phyloP scores from a whole-genome alignment of 2,113 vertebrate genomes.

The Psittacus erithacus region DNA sequence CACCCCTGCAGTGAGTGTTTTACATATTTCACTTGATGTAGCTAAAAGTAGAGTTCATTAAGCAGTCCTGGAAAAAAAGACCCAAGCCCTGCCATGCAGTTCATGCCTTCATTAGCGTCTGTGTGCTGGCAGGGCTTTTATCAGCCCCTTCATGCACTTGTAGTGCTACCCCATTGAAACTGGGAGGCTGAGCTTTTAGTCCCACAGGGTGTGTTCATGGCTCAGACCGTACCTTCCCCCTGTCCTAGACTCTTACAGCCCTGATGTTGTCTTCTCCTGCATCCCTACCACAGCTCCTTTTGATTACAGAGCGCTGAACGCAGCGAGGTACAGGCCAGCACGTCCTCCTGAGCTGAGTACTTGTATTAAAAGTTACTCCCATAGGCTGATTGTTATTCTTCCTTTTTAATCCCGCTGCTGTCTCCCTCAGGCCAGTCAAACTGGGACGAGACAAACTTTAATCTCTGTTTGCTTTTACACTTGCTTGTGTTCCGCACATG shows the following conservation, averaged over 20 bases:
- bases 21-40: conserved; percentile 28
- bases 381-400: conserved; percentile 32
- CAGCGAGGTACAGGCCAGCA: background rate
- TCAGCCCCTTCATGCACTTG: background rate
- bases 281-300: background rate
- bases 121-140: background rate
- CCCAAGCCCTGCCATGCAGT: background rate
- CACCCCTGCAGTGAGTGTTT: conserved; percentile 28
- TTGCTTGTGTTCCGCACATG: background rate
- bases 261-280: background rate
- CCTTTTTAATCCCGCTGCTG: conserved; percentile 21
- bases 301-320: background rate
- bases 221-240: background rate
- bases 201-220: background rate
- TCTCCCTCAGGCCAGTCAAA: conserved; percentile 40
- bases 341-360: background rate
- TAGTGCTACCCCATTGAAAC: background rate
- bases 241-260: background rate
- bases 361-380: conserved; percentile 42
- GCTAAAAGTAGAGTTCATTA: conserved; percentile 45
- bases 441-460: background rate
- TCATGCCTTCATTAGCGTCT: background rate
- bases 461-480: conserved; percentile 32
- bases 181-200: background rate
- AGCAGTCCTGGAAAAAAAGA: background rate